Percentiles rank a stretch among this genome's conserved stretches.
Conservation (phyloP, 2,113 vertebrate genomes). For the human (Homo sapiens) region GRCh38 chr12:72027501-72028000, state of each 20-base stretch:
- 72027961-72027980: neutral
- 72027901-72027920: neutral
- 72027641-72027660: neutral
- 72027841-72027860: rapidly evolving
- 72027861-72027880: neutral
- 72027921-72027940: conserved; percentile 8
- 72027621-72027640: neutral
- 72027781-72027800: neutral
- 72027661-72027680: neutral
- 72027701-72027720: neutral
- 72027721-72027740: neutral
- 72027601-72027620: neutral
- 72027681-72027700: neutral
- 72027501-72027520: neutral
- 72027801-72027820: neutral
- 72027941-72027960: neutral
- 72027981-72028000: neutral
- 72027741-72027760: neutral
- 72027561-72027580: neutral
- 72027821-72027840: rapidly evolving
- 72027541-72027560: neutral
- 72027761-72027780: neutral
- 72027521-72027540: neutral
- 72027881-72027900: neutral
- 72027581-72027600: neutral